Percentiles rank a stretch among this genome's conserved stretches.
Evolutionary conservation across 2,113 vertebrate genomes (phyloP).

Genomic region (Eleginops maclovinus): DNA sequence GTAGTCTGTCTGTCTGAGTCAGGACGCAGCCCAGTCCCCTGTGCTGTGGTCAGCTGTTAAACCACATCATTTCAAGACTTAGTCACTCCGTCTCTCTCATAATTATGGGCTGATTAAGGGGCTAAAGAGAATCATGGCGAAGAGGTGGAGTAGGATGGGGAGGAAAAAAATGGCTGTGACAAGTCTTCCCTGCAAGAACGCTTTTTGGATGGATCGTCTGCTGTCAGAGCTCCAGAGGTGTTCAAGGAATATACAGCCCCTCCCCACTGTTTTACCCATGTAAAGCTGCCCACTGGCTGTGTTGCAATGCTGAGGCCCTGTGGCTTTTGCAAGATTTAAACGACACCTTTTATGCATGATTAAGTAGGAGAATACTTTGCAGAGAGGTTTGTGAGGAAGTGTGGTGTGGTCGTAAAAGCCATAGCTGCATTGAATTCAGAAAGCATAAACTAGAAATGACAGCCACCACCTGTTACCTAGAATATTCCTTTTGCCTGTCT

Average conservation of each 20-base stretch:
- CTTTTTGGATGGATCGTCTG: constrained; percentile 61
- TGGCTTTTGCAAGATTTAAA: constrained; percentile 50
- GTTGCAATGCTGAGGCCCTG: constrained; percentile 25
- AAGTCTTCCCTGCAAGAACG: constrained; percentile 17
- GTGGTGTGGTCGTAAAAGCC: constrained; percentile 20
- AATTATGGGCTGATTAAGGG: constrained; percentile 69
- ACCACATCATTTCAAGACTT: constrained; percentile 57
- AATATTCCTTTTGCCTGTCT: not conserved
- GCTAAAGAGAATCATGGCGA: constrained; percentile 5
- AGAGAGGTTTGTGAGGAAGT: not conserved
- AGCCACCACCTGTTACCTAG: constrained; percentile 1
- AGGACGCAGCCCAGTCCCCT: constrained; percentile 45
- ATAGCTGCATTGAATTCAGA: constrained; percentile 12
- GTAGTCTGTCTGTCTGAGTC: constrained; percentile 11
- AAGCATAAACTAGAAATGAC: not conserved
- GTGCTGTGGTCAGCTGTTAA: constrained; percentile 67
- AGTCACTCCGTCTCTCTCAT: constrained; percentile 49
- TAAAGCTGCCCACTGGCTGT: constrained; percentile 47
- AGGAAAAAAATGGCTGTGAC: constrained; percentile 13
- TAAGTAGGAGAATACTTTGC: constrained; percentile 15
- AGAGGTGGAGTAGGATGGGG: not conserved
- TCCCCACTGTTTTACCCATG: constrained; percentile 43
- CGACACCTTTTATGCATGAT: constrained; percentile 51
- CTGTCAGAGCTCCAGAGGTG: constrained; percentile 46
- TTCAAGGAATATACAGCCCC: constrained; percentile 33